Conservation (phyloP, 2,888 invertebrate species). For the Pyrgus malvae region DNA sequence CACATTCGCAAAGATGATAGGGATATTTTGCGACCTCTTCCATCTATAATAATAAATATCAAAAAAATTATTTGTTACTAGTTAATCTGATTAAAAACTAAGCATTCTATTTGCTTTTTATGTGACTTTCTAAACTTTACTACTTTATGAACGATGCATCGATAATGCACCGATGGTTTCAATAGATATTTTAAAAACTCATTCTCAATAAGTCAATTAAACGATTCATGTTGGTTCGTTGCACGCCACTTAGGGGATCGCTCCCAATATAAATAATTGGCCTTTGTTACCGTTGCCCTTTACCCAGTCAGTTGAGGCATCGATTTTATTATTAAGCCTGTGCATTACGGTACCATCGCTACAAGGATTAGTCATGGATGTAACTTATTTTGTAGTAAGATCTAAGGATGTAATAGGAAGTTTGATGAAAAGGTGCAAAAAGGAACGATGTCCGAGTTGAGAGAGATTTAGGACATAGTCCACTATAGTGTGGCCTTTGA, state of each 20-base stretch:
- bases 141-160: slow-evolving; percentile 41
- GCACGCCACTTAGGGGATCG: slow-evolving; percentile 74
- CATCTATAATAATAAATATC: too few relatives aligned
- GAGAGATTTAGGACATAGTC: too few relatives aligned
- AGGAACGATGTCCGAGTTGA: too few relatives aligned
- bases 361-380: slow-evolving; percentile 6
- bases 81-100: too few relatives aligned
- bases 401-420: too few relatives aligned
- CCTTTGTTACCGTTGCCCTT: slow-evolving; percentile 69
- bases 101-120: too few relatives aligned
- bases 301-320: slow-evolving; percentile 33
- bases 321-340: slow-evolving; percentile 31
- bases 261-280: slow-evolving; percentile 71
- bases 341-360: slow-evolving; percentile 13
- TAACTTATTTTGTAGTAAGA: neutral
- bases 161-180: slow-evolving; percentile 62
- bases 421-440: too few relatives aligned
- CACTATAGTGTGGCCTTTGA: too few relatives aligned
- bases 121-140: slow-evolving; percentile 41
- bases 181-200: slow-evolving; percentile 73
- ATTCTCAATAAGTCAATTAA: slow-evolving; percentile 82
- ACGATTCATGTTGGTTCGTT: slow-evolving; percentile 60
- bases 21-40: too few relatives aligned
- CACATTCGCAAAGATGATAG: too few relatives aligned
- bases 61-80: too few relatives aligned